Base-by-base conservation (phyloP, 1,140 invertebrate genomes). In the Diachasmimorpha longicaudata region DNA sequence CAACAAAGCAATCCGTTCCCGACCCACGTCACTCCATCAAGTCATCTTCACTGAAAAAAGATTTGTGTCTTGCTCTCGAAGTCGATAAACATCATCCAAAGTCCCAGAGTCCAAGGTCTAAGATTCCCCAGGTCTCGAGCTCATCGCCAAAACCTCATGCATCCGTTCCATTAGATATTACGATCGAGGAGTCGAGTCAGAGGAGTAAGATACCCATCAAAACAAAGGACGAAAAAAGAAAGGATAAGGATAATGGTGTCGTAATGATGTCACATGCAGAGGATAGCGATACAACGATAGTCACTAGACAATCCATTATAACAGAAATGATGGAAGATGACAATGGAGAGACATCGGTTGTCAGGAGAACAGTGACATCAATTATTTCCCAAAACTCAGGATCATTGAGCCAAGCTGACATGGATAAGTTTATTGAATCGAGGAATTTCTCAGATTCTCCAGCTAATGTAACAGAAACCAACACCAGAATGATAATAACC, bases 131-230 rank as follows among this genome's bases (percentile, higher is more conserved):
- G 23, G 75, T 77, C 13, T 63, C 68, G 6, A 82, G 80, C 31
- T n/a, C 63, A 69, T 16, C 46, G 19, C 14, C 25, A 39, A 69
- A 71, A 63, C 25, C 46, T 23, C 67, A 2, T 13, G 8, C 48
- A 52, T 37, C 52, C 48, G 70, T 68, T 14, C 74, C 75, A 8
- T 36, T 77, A 16, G 78, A 80, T 25, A 82, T 76, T 36, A 80
- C 72, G 39, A n/a, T 44, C 8, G 77, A 81, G 36, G 76, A 80
- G 14, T 21, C 75, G 14, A 79, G 55, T 31, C 68, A 79, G 5
- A 89, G 87, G 72, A 89, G 86, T 77, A 88, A 89, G 83, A 90
- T 90, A 73, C 88, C 89, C 0, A 77, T 89, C n/a, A 84, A 88
- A 72, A 77, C 84, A 44, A 86, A 86, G 21, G 86, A 85, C 14